phyloP scores from a whole-genome alignment of 2,113 vertebrate species.

The Saguinus midas region DNA sequence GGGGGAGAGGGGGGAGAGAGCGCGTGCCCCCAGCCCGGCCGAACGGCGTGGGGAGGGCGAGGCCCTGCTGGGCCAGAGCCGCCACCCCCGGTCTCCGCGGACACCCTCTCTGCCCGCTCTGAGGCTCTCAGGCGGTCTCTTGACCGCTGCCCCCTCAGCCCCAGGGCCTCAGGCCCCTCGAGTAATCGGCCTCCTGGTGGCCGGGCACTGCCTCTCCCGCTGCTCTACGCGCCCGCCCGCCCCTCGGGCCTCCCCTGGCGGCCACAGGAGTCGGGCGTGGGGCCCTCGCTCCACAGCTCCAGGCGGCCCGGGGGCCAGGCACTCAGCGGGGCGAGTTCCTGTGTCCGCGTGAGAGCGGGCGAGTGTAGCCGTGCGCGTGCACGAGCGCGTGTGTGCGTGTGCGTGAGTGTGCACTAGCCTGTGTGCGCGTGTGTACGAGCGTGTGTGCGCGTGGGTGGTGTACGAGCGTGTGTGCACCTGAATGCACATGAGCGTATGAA shows the following conservation, averaged over 20 bases:
- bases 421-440: too few species aligned
- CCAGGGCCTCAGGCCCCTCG: background rate
- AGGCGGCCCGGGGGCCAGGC: too few species aligned
- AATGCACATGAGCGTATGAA: too few species aligned
- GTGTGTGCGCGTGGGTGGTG: too few species aligned
- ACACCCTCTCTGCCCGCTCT: background rate
- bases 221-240: background rate
- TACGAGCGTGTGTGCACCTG: too few species aligned
- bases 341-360: background rate
- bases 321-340: too few species aligned
- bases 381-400: too few species aligned
- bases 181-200: background rate
- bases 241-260: background rate
- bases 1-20: background rate
- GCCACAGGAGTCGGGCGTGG: background rate
- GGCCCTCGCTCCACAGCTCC: background rate
- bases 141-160: background rate
- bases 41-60: background rate
- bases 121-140: background rate
- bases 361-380: background rate
- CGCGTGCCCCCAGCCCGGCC: background rate
- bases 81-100: rapidly evolving
- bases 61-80: rapidly evolving
- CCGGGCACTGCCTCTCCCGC: background rate
- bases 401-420: rapidly evolving